These are phyloP conservation scores for Periphyllus acericola DNA, from an alignment of 2,888 invertebrate species.

Conservation along the genomic window DNA sequence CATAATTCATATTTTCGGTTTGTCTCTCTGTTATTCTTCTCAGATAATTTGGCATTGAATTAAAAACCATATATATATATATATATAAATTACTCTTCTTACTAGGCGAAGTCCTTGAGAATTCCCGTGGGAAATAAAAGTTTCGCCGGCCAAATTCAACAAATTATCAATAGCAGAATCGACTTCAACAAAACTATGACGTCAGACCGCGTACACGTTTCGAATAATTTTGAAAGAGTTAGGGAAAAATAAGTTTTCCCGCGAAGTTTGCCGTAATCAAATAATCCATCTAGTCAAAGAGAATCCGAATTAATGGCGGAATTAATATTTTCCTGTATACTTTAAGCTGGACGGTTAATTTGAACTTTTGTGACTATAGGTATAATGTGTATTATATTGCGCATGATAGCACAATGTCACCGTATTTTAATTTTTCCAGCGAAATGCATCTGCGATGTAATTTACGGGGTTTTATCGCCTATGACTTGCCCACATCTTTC, in stretches of 20 bases:
- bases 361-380: not conserved
- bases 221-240: not conserved
- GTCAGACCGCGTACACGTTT: constrained; percentile 11
- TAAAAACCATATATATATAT: constrained; percentile 8
- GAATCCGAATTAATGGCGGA: not conserved
- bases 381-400: not conserved
- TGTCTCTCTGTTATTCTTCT: not conserved
- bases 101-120: not conserved
- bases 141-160: constrained; percentile 34
- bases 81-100: constrained; percentile 1
- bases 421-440: not conserved
- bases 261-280: constrained; percentile 23
- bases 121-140: constrained; percentile 41
- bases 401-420: not conserved
- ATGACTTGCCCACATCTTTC: not conserved
- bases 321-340: constrained; percentile 23
- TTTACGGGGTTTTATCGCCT: not conserved
- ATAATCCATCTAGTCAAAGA: constrained; percentile 29
- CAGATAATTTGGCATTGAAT: not conserved
- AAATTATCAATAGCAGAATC: constrained; percentile 39
- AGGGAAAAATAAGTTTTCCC: constrained; percentile 19
- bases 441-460: not conserved
- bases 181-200: constrained; percentile 26
- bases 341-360: not conserved
- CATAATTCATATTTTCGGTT: not conserved